Conservation (phyloP, 2,797 vertebrate genomes). For the Pangasius mekongensis region DNA sequence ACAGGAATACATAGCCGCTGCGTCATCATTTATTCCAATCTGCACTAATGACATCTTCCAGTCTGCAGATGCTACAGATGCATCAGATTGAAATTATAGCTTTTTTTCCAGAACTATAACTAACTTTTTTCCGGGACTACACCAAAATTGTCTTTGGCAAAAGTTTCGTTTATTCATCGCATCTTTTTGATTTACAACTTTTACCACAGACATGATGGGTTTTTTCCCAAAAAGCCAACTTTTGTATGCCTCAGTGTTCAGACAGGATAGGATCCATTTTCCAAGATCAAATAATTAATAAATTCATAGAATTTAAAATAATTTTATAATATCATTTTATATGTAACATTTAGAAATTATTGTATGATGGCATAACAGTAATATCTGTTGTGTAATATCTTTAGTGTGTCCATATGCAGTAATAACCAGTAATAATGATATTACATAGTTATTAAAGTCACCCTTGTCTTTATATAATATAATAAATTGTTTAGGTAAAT, state of each 20-base stretch:
- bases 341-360: not conserved
- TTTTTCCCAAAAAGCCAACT: not conserved
- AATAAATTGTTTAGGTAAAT: no score
- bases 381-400: no score
- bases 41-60: constrained; percentile 8
- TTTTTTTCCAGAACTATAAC: not conserved
- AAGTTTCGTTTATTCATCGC: constrained; percentile 9
- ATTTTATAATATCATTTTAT: not conserved
- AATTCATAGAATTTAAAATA: not conserved
- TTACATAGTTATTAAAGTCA: not conserved
- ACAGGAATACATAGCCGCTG: not conserved
- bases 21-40: constrained; percentile 18
- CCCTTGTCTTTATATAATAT: not conserved
- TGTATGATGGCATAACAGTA: not conserved
- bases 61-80: not conserved
- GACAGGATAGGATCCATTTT: constrained; percentile 7
- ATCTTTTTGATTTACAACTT: not conserved
- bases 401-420: no score
- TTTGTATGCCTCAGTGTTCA: not conserved
- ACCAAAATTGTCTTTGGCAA: constrained; percentile 10
- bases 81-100: constrained; percentile 12
- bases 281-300: not conserved
- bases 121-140: not conserved
- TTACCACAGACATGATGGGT: constrained; percentile 13
- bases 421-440: not conserved